These are phyloP conservation scores for Phacellophora camtschatica DNA, from an alignment of 30 jellyfish, hydroid and myxozoan species.

Conservation along the genomic window DNA sequence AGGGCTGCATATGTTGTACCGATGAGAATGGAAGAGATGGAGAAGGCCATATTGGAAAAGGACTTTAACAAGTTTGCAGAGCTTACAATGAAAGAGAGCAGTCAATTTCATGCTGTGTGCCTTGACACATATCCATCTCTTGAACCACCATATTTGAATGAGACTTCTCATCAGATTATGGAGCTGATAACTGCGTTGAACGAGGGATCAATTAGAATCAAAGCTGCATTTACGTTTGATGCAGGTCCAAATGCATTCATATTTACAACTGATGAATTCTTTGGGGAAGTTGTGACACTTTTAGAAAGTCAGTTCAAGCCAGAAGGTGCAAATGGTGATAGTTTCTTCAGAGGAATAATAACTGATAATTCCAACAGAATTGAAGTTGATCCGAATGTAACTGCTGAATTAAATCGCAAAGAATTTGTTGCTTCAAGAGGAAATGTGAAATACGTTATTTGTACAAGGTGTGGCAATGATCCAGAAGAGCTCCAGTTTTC, in stretches of 20 bases:
- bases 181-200: constrained; percentile 63
- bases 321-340: constrained; percentile 38
- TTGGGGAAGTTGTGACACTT: constrained; percentile 41
- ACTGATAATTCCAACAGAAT: background rate
- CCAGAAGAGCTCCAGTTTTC: constrained; percentile 54
- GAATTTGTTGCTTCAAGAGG: background rate
- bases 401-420: constrained; percentile 25
- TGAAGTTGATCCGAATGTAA: constrained; percentile 1
- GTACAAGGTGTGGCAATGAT: constrained; percentile 52
- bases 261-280: constrained; percentile 64
- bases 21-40: constrained; percentile 75
- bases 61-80: constrained; percentile 82
- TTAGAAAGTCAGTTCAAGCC: constrained; percentile 33
- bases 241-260: constrained; percentile 98
- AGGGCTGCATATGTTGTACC: constrained; percentile 75
- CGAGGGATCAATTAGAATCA: constrained; percentile 21
- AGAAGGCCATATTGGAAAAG: constrained; percentile 58
- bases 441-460: constrained; percentile 22
- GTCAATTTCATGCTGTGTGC: constrained; percentile 94
- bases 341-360: constrained; percentile 20
- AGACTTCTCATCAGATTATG: constrained; percentile 82
- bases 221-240: constrained; percentile 96
- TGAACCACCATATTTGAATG: constrained; percentile 74
- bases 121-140: constrained; percentile 93
- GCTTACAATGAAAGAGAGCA: constrained; percentile 95